Evolutionary conservation across 1,140 invertebrate species (phyloP).

Genomic region (Drosophila pruinosa): DNA sequence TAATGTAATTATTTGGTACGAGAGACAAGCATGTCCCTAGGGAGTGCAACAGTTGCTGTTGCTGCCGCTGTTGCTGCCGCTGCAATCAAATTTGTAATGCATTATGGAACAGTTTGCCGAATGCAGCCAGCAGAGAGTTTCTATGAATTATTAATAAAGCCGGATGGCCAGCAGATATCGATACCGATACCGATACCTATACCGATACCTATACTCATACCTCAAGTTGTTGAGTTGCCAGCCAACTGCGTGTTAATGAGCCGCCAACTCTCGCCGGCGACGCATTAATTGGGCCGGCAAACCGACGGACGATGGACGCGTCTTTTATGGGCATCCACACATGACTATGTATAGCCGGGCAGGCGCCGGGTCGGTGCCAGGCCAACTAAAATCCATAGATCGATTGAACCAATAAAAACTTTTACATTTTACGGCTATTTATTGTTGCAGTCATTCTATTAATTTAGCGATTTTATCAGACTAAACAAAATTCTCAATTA

Average conservation of each 20-base stretch:
- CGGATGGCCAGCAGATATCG: not conserved
- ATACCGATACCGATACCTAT: not conserved
- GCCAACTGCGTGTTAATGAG: slow-evolving; percentile 77
- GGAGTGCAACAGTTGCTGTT: slow-evolving; percentile 19
- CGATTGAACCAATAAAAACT: slow-evolving; percentile 49
- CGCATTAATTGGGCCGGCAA: slow-evolving; percentile 68
- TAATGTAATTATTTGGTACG: slow-evolving; percentile 29
- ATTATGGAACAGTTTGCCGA: slow-evolving; percentile 62
- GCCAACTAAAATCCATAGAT: slow-evolving; percentile 14
- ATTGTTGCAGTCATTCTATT: slow-evolving; percentile 44
- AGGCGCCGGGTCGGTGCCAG: slow-evolving; percentile 43
- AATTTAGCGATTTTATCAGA: slow-evolving; percentile 71
- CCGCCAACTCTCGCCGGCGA: slow-evolving; percentile 73
- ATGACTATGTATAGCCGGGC: slow-evolving; percentile 50
- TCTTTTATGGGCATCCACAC: slow-evolving; percentile 63
- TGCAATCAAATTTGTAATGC: slow-evolving; percentile 71
- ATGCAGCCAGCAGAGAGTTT: slow-evolving; percentile 31
- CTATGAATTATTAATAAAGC: slow-evolving; percentile 77
- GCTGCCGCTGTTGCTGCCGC: not conserved
- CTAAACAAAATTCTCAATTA: slow-evolving; percentile 53
- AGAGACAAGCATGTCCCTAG: slow-evolving; percentile 48
- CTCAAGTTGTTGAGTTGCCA: not conserved
- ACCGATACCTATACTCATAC: slow-evolving; percentile 5
- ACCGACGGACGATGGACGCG: too few relatives aligned
- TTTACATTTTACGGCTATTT: slow-evolving; percentile 63